Percentiles rank a stretch among this genome's conserved stretches.
These are phyloP conservation scores for Caenorhabditis brenneri DNA, from an alignment of 1,140 invertebrate genomes.

Conservation along the genomic window DNA sequence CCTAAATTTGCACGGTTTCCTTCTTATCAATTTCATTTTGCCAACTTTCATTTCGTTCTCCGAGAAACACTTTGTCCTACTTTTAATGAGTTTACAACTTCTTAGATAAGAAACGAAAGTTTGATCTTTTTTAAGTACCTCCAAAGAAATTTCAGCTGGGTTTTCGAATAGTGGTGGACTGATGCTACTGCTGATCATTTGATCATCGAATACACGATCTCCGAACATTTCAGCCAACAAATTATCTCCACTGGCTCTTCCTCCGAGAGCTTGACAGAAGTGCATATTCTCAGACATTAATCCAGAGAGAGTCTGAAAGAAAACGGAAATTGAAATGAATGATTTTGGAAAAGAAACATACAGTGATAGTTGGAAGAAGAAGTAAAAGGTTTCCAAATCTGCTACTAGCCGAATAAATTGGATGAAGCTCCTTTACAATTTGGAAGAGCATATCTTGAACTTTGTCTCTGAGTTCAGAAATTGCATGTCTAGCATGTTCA, in stretches of 20 bases:
- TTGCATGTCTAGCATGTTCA: constrained; percentile 60
- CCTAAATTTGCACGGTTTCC: background rate
- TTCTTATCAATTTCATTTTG: background rate
- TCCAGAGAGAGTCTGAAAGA: constrained; percentile 67
- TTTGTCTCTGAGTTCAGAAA: constrained; percentile 65
- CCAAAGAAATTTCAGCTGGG: constrained; percentile 61
- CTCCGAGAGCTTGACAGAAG: constrained; percentile 69
- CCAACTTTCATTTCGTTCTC: no score
- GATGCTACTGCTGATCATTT: constrained; percentile 50
- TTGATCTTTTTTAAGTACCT: constrained; percentile 36
- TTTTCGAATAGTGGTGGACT: constrained; percentile 63
- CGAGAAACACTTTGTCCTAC: background rate
- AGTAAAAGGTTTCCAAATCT: constrained; percentile 62
- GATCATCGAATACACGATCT: constrained; percentile 57
- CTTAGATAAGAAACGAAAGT: background rate
- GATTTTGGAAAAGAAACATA: background rate
- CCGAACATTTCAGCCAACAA: constrained; percentile 68
- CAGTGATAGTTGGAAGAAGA: constrained; percentile 54
- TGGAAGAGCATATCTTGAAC: constrained; percentile 71
- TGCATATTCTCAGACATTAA: constrained; percentile 71
- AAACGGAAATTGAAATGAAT: no score
- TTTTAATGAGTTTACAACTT: constrained; percentile 28
- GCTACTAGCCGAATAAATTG: constrained; percentile 64
- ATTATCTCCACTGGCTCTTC: constrained; percentile 59
- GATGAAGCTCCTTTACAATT: constrained; percentile 68